These are phyloP conservation scores for Acanthoscelides obtectus DNA, from an alignment of 2,888 invertebrate species.

Conservation along the genomic window DNA sequence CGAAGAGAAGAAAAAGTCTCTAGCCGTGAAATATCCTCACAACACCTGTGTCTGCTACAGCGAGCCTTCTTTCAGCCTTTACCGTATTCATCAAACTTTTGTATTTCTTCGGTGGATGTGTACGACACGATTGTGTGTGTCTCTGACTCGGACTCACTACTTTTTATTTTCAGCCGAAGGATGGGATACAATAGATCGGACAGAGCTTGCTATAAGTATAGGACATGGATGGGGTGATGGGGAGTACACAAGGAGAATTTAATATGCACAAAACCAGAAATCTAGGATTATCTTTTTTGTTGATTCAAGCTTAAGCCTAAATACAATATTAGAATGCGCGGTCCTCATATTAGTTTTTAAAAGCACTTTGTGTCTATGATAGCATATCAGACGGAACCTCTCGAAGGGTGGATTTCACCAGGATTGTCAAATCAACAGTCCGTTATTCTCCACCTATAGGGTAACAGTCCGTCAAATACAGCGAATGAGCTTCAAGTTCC, in stretches of 20 bases:
- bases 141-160: constrained; percentile 10
- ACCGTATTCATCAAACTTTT: constrained; percentile 44
- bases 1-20: neutral
- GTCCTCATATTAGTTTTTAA: too few species aligned
- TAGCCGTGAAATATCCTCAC: constrained; percentile 6
- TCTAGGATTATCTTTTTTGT: too few species aligned
- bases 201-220: neutral
- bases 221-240: neutral
- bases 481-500: too few species aligned
- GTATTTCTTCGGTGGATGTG: constrained; percentile 39
- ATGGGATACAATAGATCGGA: constrained; percentile 20
- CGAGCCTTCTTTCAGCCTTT: constrained; percentile 22
- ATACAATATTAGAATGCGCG: too few species aligned
- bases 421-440: too few species aligned
- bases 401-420: too few species aligned
- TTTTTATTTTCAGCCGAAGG: constrained; percentile 30
- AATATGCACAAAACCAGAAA: too few species aligned
- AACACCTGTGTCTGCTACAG: constrained; percentile 39
- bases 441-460: too few species aligned
- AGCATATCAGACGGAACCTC: too few species aligned
- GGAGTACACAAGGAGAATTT: neutral
- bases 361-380: too few species aligned
- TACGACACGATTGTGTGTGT: constrained; percentile 26
- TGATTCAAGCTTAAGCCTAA: too few species aligned
- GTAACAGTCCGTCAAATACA: too few species aligned